A percentile compares a stretch with the other conserved stretches of the same genome.
phyloP scores from a whole-genome alignment of 2,113 vertebrate species.

The Dendropsophus ebraccatus region DNA sequence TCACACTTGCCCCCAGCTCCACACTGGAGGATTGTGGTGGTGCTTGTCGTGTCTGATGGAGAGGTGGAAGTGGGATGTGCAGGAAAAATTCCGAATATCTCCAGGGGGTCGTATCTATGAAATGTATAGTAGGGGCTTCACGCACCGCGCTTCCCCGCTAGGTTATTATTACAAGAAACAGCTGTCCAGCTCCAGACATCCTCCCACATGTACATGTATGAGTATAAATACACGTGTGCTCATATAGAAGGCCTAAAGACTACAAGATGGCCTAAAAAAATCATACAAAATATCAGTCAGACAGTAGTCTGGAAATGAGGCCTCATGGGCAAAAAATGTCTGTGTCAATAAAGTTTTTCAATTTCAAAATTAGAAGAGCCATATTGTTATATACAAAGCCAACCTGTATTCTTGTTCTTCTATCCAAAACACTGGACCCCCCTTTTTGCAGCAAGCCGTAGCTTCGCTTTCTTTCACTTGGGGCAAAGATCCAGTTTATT shows the following conservation, averaged over 20 bases:
- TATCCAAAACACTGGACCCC: too few species aligned
- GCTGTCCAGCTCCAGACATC: neutral
- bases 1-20: neutral
- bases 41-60: neutral
- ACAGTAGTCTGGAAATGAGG: too few species aligned
- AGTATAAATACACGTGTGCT: neutral
- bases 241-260: neutral
- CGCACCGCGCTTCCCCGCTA: neutral
- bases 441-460: too few species aligned
- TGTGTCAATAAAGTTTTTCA: too few species aligned
- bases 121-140: neutral
- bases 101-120: neutral
- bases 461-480: too few species aligned
- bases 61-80: neutral
- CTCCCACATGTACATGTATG: neutral
- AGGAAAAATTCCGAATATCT: neutral
- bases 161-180: slow-evolving; percentile 3
- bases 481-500: too few species aligned
- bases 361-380: too few species aligned
- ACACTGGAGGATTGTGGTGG: neutral
- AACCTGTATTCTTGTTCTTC: too few species aligned
- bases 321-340: too few species aligned
- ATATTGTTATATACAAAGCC: too few species aligned
- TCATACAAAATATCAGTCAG: too few species aligned
- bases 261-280: neutral